Base-by-base conservation (phyloP, 2,113 vertebrate species). In the Sminthopsis crassicaudata region DNA sequence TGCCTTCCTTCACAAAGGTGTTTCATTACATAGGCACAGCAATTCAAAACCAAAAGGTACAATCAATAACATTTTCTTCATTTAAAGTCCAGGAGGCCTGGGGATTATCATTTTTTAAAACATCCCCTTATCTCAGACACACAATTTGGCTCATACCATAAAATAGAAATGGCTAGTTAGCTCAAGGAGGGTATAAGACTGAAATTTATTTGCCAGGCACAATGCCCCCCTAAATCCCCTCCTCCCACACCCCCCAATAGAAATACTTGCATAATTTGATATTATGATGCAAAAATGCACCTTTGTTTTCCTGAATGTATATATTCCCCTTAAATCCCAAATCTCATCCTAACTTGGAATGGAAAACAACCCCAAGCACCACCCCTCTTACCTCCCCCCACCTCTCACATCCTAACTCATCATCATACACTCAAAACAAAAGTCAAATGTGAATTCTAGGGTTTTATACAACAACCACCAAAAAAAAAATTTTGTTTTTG, bases 281-380 rank as follows among this genome's bases (percentile, higher is more conserved):
- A 93, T 95, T 97, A 51, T 67, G 52, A 97, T 55, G 98, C 97
- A 97, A 97, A 95, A 97, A 97, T 94, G 96, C 96, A 57, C 89
- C 90, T 52, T 89, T 46, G n/a, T 91, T 53, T 30, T 88, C 55
- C 90, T 57, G 46, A 96, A 96, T 60, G 51, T 95, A 57, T 52
- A 67, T 76, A 53, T 90, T 57, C 93, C 27, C 94, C 96, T 50
- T 52, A 94, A 90, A 96, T 96, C 93, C 92, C 92, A 84, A 46
- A 57, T 93, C 91, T 36, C 67, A 42, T 22, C 36, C 51, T 36
- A 88, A 2, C 95, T 76, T 24, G 96, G 97, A 97, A 98, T 94
- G 96, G 96, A 97, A 97, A 57, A 89, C 50, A 50, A 93, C 57
- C 12, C 10, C 27, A 60, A 60, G 27, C 57, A 60, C 76, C 50